Evolutionary conservation across 2,888 invertebrate species (phyloP).

Genomic region (Falcaria lacertinaria): DNA sequence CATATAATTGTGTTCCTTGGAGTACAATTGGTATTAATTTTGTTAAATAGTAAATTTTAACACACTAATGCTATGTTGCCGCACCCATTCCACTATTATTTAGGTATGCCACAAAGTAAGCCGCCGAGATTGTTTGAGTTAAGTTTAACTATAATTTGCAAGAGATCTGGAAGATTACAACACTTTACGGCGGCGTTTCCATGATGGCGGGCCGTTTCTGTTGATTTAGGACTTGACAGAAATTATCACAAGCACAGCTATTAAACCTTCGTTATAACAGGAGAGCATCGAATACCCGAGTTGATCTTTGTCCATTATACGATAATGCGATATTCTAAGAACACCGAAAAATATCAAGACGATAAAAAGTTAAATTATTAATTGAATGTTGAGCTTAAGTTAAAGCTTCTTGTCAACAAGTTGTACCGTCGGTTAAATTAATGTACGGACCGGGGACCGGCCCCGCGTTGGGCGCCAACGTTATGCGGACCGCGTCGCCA

Average conservation of each 20-base stretch:
- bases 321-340: constrained; percentile 1
- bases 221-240: constrained; percentile 70
- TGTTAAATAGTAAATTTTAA: too few species aligned
- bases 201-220: constrained; percentile 49
- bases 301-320: constrained; percentile 13
- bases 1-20: too few species aligned
- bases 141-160: constrained; percentile 69
- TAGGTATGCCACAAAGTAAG: constrained; percentile 30
- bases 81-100: constrained; percentile 7
- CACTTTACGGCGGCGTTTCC: constrained; percentile 50
- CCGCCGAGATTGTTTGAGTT: constrained; percentile 52
- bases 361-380: constrained; percentile 24
- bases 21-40: too few species aligned
- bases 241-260: constrained; percentile 49
- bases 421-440: constrained; percentile 42
- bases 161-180: constrained; percentile 70
- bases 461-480: constrained; percentile 21
- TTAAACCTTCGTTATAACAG: constrained; percentile 33
- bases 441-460: constrained; percentile 29
- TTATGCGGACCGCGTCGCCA: constrained; percentile 58
- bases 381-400: constrained; percentile 36
- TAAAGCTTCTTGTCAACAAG: constrained; percentile 42
- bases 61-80: not conserved
- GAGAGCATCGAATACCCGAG: constrained; percentile 6
- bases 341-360: constrained; percentile 3